Conservation (phyloP, 2,113 vertebrate genomes). For the Nycticorax nycticorax region DNA sequence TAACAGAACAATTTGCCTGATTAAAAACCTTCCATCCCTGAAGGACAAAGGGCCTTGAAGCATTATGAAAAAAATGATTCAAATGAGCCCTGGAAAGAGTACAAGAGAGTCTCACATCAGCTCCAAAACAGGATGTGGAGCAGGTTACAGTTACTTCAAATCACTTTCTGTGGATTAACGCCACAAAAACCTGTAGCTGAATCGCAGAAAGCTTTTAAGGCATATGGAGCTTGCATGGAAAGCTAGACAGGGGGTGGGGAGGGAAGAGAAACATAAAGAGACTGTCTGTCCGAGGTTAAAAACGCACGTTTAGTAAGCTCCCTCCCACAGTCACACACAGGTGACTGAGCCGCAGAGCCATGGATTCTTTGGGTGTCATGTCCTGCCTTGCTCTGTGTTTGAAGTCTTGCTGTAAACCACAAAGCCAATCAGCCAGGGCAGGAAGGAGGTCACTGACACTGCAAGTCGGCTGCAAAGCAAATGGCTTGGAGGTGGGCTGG, state of each 20-base stretch:
- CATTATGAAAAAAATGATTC: not conserved
- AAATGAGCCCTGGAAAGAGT: not conserved
- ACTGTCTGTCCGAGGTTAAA: not conserved
- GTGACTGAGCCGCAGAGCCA: not conserved
- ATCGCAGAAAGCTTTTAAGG: not conserved
- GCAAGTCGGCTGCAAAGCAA: not conserved
- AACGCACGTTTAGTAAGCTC: fast-evolving
- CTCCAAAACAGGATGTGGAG: not conserved
- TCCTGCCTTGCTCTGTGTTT: not conserved
- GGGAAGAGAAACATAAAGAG: not conserved
- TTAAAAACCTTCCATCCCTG: conserved; percentile 36
- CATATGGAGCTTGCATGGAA: not conserved
- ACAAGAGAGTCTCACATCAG: not conserved
- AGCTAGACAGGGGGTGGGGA: not conserved
- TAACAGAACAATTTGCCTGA: conserved; percentile 27
- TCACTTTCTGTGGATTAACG: not conserved
- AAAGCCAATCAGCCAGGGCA: not conserved
- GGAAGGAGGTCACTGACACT: not conserved
- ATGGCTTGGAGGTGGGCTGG: not conserved
- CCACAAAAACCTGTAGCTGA: not conserved
- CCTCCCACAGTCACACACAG: no score
- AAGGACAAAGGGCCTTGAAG: conserved; percentile 26
- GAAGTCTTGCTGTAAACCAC: not conserved
- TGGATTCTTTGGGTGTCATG: not conserved
- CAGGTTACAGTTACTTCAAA: not conserved